Conservation (phyloP, 2,888 invertebrate genomes). For the Ptychoptera contaminata region DNA sequence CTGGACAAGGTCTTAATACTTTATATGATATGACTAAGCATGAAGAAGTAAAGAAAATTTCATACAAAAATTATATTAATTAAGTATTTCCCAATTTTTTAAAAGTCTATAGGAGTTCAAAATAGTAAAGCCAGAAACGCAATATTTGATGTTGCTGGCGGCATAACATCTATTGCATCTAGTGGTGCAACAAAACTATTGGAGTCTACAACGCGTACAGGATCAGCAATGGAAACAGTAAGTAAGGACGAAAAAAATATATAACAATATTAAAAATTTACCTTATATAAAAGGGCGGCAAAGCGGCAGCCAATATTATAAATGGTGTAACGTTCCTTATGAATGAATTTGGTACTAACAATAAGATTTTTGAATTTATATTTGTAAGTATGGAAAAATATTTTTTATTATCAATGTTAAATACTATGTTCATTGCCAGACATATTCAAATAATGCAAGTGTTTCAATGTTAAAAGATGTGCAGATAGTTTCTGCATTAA, state of each 20-base stretch:
- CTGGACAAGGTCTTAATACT: constrained; percentile 16
- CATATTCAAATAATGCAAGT: constrained; percentile 18
- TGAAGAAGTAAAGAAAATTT: constrained; percentile 10
- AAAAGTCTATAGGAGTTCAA: neutral
- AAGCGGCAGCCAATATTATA: constrained; percentile 20
- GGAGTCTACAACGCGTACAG: constrained; percentile 17
- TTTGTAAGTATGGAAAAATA: too few species aligned
- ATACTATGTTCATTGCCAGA: constrained; percentile 16
- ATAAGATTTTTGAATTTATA: constrained; percentile 19
- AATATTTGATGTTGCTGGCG: constrained; percentile 20
- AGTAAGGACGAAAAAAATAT: too few species aligned
- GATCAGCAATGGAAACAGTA: constrained; percentile 5
- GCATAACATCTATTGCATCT: constrained; percentile 17
- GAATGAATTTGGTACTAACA: constrained; percentile 21
- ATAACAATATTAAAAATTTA: too few species aligned
- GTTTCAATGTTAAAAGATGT: constrained; percentile 17
- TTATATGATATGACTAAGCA: constrained; percentile 20
- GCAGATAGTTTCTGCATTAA: constrained; percentile 22
- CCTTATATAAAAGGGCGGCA: constrained; percentile 8
- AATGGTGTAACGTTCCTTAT: constrained; percentile 22
- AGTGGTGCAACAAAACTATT: constrained; percentile 18
- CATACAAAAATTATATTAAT: too few species aligned
- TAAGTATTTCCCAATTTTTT: too few species aligned
- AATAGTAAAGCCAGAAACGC: constrained; percentile 19
- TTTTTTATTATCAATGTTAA: too few species aligned